Percentiles rank a stretch among this genome's conserved stretches.
phyloP scores from a whole-genome alignment of 2,113 vertebrate genomes.

The Pteropus alecto region DNA sequence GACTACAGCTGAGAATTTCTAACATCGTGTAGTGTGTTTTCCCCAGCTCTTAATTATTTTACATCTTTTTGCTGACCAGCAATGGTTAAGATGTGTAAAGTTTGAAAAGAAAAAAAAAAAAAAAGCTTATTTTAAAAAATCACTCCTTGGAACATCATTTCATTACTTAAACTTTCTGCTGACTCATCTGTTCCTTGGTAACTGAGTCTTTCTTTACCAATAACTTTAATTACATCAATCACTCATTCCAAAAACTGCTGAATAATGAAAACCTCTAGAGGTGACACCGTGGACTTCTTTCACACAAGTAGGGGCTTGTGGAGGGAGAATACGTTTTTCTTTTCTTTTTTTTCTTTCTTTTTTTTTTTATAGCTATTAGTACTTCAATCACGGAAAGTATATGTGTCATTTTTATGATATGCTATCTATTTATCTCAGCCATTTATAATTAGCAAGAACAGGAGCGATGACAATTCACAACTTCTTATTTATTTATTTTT shows the following conservation, averaged over 20 bases:
- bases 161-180: slow-evolving; percentile 71
- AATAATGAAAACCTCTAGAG: slow-evolving; percentile 65
- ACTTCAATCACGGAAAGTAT: not conserved
- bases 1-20: not conserved
- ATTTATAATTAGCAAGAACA: not conserved
- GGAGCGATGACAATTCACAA: not conserved
- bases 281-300: slow-evolving; percentile 51
- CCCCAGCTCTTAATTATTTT: not conserved
- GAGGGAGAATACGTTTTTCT: not conserved
- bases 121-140: slow-evolving; percentile 59
- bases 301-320: slow-evolving; percentile 33
- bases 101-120: not conserved
- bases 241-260: slow-evolving; percentile 67
- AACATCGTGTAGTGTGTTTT: not conserved
- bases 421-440: not conserved
- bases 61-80: slow-evolving; percentile 60
- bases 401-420: not conserved
- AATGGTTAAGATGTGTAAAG: slow-evolving; percentile 33
- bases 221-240: slow-evolving; percentile 79
- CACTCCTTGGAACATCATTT: slow-evolving; percentile 65
- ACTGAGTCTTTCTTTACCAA: slow-evolving; percentile 73
- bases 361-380: not conserved
- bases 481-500: not conserved
- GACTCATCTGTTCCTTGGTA: slow-evolving; percentile 62
- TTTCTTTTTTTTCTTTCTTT: not conserved